phyloP scores from a whole-genome alignment of 2,113 vertebrate genomes.

The Bambusicola thoracicus region DNA sequence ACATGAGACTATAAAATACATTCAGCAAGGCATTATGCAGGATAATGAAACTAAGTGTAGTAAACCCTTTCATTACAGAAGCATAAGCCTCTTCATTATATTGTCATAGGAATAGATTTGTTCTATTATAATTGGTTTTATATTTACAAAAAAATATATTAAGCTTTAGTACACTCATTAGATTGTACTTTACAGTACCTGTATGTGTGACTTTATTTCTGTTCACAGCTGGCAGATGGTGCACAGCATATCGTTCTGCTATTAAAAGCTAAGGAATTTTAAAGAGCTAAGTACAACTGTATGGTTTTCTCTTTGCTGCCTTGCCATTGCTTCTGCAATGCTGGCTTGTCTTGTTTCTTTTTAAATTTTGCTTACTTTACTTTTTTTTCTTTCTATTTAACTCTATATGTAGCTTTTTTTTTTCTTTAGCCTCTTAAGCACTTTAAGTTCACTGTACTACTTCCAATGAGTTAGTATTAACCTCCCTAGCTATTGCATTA shows the following conservation, averaged over 20 bases:
- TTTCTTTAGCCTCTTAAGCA: background rate
- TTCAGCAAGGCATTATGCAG: slow-evolving; percentile 29
- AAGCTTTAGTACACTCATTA: slow-evolving; percentile 72
- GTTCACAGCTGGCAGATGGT: slow-evolving; percentile 62
- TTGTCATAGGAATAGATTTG: slow-evolving; percentile 55
- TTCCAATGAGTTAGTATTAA: background rate
- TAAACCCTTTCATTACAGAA: slow-evolving; percentile 54
- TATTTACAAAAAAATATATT: slow-evolving; percentile 75
- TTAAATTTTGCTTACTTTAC: background rate
- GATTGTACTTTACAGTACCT: slow-evolving; percentile 58
- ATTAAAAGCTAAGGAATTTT: slow-evolving; percentile 46
- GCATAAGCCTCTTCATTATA: slow-evolving; percentile 32
- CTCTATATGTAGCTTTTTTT: background rate
- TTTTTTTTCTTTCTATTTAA: background rate
- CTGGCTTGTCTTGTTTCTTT: background rate
- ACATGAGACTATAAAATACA: slow-evolving; percentile 38
- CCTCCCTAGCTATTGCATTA: background rate
- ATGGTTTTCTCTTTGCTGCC: background rate
- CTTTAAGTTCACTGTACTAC: background rate
- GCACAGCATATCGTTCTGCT: slow-evolving; percentile 27
- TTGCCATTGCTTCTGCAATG: background rate
- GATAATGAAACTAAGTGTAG: slow-evolving; percentile 40
- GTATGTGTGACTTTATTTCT: slow-evolving; percentile 23
- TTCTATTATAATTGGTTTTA: slow-evolving; percentile 73
- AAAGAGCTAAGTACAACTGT: background rate